Base-by-base conservation (phyloP, 1,140 invertebrate genomes). In the Bombus pascuorum region DNA sequence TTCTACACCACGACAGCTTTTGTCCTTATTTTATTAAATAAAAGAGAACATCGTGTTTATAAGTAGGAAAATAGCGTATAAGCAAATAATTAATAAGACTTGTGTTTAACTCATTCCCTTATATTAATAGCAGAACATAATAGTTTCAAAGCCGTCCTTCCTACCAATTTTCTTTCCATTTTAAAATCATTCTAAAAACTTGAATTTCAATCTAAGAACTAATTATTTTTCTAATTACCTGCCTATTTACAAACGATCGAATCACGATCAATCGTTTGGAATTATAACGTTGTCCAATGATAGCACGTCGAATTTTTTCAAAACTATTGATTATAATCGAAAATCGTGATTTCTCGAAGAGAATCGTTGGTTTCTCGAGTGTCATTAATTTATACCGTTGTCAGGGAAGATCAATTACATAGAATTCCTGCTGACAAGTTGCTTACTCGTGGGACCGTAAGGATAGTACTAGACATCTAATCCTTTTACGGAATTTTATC, bases 341-440 rank as follows among this genome's bases (percentile, higher is more conserved):
- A 53, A 12, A 68, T 78, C 39, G 83, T 62, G 72, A 89, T 74
- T 81, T 83, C 62, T 82, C 83, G 8, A 34, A 74, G 25, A 42
- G 53, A 18, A 32, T 71, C 37, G 18, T 59, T 59, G 42, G 15
- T 44, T 42, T 0, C 34, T 34, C n/a, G 15, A n/a, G 37, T 65
- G 28, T 39, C 32, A 37, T 39, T 37, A 68, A 89, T 88, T 83
- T 86, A 86, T 88, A 72, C 53, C 18, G 37, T 2, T 57, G 42
- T 70, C 79, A 59, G 18, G 70, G 28, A 32, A 87, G 59, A 71
- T 84, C 86, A 77, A 81, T 88, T 88, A 88, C 75, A 37, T 72
- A 22, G 59, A 73, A 85, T 87, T 82, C 42, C 59, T 42, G 59
- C 75, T 81, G 82, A 85, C 83, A 57, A 76, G 44, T 22, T 73